phyloP scores from a whole-genome alignment of 2,888 invertebrate species.

The Nemurella pictetii region DNA sequence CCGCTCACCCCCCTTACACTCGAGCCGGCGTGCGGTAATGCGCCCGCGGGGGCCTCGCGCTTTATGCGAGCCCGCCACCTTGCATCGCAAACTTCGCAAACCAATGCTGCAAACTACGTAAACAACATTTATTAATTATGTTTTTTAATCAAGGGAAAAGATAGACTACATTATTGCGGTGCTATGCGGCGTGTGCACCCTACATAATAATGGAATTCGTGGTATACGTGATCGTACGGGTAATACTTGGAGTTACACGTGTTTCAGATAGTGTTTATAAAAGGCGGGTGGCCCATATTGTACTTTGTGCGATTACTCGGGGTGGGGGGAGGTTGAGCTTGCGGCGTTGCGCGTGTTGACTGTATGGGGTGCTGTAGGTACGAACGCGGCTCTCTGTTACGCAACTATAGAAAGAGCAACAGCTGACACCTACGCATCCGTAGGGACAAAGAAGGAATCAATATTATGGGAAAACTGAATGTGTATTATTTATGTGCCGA shows the following conservation, averaged over 20 bases:
- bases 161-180: slow-evolving; percentile 5
- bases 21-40: slow-evolving; percentile 18
- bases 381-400: too few relatives aligned
- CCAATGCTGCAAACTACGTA: slow-evolving; percentile 7
- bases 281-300: neutral
- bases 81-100: slow-evolving; percentile 24
- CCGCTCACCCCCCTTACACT: neutral
- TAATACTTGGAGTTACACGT: neutral
- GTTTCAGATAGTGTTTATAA: slow-evolving; percentile 7
- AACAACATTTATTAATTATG: slow-evolving; percentile 13
- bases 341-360: neutral
- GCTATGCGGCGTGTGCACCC: neutral
- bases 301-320: neutral
- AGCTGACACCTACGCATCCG: slow-evolving; percentile 20
- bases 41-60: slow-evolving; percentile 5
- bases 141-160: slow-evolving; percentile 20
- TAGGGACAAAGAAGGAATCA: slow-evolving; percentile 24
- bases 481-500: slow-evolving; percentile 16
- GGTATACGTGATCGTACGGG: neutral
- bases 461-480: slow-evolving; percentile 9
- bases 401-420: slow-evolving; percentile 12
- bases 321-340: neutral
- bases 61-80: neutral
- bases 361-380: too few relatives aligned
- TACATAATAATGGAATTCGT: neutral